phyloP scores from a whole-genome alignment of 1,140 invertebrate species.

The Zaprionus tsacasi region DNA sequence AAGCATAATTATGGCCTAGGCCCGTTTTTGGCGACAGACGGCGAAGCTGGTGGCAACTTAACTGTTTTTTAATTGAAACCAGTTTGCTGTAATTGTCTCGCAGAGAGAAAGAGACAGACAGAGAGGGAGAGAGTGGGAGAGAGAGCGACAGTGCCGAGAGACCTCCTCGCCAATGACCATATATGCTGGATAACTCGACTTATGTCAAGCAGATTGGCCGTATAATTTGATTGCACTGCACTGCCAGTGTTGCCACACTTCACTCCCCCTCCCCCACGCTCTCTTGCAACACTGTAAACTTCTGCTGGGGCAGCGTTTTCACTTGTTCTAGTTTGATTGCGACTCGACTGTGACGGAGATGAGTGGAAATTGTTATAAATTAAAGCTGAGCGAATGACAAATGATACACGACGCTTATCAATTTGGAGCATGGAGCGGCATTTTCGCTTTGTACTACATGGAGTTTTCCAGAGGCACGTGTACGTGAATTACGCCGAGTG shows the following conservation, averaged over 20 bases:
- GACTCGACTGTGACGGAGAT: constrained; percentile 58
- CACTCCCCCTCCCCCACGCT: background rate
- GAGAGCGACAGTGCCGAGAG: background rate
- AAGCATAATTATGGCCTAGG: constrained; percentile 75
- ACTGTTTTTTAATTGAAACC: constrained; percentile 82
- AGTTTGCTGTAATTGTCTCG: constrained; percentile 76
- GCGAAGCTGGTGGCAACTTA: constrained; percentile 47
- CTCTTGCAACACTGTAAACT: background rate
- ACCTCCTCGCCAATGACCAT: constrained; percentile 35
- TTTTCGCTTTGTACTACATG: constrained; percentile 12
- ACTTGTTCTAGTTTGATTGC: constrained; percentile 66
- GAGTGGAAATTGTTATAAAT: constrained; percentile 71
- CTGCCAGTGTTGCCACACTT: background rate
- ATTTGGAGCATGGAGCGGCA: constrained; percentile 55
- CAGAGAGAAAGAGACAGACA: too few relatives aligned
- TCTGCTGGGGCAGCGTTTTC: constrained; percentile 50
- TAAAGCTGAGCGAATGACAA: constrained; percentile 71
- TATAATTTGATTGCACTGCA: constrained; percentile 56
- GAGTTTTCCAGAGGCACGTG: background rate
- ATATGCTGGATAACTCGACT: constrained; percentile 71
- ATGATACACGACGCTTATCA: constrained; percentile 68
- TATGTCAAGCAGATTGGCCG: constrained; percentile 75
- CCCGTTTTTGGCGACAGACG: constrained; percentile 23
- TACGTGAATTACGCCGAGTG: background rate
- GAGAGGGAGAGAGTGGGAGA: background rate